Evolutionary conservation across 2,888 invertebrate genomes (phyloP).

Genomic region (Dioctria rufipes): DNA sequence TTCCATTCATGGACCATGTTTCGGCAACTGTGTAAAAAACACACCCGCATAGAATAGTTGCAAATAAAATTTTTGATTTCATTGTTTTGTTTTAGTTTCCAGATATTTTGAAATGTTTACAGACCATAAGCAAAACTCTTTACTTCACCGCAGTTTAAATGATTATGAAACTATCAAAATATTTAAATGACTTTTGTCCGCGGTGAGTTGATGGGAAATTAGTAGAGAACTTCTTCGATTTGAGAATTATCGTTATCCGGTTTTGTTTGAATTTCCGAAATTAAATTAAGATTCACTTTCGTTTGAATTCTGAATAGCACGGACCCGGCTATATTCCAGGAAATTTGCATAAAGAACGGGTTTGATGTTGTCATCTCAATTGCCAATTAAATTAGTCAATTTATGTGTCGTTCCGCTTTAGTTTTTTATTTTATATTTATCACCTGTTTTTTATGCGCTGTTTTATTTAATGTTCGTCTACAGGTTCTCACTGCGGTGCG

Average conservation of each 20-base stretch:
- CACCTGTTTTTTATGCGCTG: no score
- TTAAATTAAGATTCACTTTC: slow-evolving; percentile 24
- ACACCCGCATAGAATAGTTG: not conserved
- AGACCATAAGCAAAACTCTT: not conserved
- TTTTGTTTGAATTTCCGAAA: not conserved
- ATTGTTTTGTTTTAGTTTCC: not conserved
- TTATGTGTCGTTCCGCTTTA: no score
- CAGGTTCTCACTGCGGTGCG: no score
- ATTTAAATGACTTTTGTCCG: not conserved
- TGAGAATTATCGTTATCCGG: not conserved
- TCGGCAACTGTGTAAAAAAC: not conserved
- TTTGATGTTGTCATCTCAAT: no score
- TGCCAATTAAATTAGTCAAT: no score
- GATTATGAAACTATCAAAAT: not conserved
- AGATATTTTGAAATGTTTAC: not conserved
- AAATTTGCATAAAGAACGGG: no score
- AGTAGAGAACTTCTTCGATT: not conserved
- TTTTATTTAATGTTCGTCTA: no score
- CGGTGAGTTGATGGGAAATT: no score
- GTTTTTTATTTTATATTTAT: no score
- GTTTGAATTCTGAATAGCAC: slow-evolving; percentile 4
- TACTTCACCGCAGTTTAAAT: not conserved
- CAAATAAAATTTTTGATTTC: not conserved
- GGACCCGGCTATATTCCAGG: no score
- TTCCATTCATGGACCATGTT: not conserved